phyloP scores from a whole-genome alignment of 2,797 vertebrate genomes.

The Sardinella longiceps region DNA sequence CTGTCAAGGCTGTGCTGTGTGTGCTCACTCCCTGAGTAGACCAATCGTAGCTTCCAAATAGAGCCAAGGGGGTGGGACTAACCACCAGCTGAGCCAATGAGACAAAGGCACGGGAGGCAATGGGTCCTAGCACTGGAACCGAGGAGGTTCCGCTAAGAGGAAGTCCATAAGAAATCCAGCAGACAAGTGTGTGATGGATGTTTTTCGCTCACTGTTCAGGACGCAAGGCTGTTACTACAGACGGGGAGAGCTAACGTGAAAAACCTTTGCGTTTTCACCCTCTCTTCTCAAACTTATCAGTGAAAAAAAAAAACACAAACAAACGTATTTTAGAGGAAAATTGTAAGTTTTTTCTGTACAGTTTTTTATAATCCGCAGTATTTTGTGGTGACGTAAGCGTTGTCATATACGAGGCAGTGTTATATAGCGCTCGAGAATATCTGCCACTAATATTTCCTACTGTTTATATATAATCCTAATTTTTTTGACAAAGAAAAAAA shows the following conservation, averaged over 20 bases:
- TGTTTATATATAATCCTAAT: conserved; percentile 88
- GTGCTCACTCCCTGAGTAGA: conserved; percentile 60
- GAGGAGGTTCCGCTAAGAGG: neutral
- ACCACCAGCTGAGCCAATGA: neutral
- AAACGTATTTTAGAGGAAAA: conserved; percentile 97
- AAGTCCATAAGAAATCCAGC: neutral
- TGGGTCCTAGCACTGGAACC: neutral
- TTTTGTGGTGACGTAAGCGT: conserved; percentile 94
- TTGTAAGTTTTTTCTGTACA: conserved; percentile 89
- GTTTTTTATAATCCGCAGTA: conserved; percentile 99
- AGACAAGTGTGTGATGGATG: neutral
- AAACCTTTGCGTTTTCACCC: conserved; percentile 68
- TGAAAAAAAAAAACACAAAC: conserved; percentile 59
- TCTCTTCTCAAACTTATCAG: conserved; percentile 82
- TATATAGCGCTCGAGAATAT: conserved; percentile 87
- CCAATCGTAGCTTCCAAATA: conserved; percentile 62
- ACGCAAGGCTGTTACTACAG: conserved; percentile 50
- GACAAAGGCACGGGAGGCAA: neutral
- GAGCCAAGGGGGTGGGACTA: conserved; percentile 45
- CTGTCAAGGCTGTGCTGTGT: conserved; percentile 57
- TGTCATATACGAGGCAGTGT: conserved; percentile 89
- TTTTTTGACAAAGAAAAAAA: conserved; percentile 82
- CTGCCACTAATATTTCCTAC: conserved; percentile 91
- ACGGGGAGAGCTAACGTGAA: conserved; percentile 33
- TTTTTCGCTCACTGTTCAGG: conserved; percentile 19